A percentile compares a stretch with the other conserved stretches of the same genome.
Evolutionary conservation across 1,140 invertebrate species (phyloP).

Genomic region (Calephelis nemesis): DNA sequence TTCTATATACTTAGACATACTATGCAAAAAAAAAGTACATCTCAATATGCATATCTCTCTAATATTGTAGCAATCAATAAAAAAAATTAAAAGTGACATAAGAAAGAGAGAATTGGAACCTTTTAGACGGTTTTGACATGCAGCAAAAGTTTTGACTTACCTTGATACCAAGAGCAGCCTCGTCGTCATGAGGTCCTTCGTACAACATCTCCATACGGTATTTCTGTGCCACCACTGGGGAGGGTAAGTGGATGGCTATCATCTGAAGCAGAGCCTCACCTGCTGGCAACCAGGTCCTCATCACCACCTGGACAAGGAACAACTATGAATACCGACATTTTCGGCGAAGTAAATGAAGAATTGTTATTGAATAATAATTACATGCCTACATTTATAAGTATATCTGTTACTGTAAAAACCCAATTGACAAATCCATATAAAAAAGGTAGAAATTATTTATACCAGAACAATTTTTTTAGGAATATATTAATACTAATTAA

Average conservation of each 20-base stretch:
- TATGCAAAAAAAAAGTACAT: too few relatives aligned
- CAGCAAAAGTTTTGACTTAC: constrained; percentile 51
- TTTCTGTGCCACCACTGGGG: constrained; percentile 98
- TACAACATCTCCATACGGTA: constrained; percentile 99
- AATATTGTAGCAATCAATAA: constrained; percentile 8
- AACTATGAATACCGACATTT: not conserved
- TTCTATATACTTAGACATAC: too few relatives aligned
- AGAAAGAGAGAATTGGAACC: too few relatives aligned
- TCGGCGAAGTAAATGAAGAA: not conserved
- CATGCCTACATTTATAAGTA: too few relatives aligned
- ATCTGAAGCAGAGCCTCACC: constrained; percentile 99
- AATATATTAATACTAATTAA: too few relatives aligned
- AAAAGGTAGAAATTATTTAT: too few relatives aligned
- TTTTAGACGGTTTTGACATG: too few relatives aligned
- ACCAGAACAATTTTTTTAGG: too few relatives aligned
- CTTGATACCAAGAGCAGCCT: constrained; percentile 94
- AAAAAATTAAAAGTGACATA: not conserved
- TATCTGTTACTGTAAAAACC: too few relatives aligned
- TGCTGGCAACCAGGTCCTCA: constrained; percentile 99
- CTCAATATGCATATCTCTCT: not conserved
- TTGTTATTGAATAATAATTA: not conserved
- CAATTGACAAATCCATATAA: too few relatives aligned
- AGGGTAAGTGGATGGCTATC: constrained; percentile 99
- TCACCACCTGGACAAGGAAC: constrained; percentile 86
- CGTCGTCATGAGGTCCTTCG: constrained; percentile 98